These are phyloP conservation scores for Numenius arquata DNA, from an alignment of 2,113 vertebrate species.

Conservation along the genomic window DNA sequence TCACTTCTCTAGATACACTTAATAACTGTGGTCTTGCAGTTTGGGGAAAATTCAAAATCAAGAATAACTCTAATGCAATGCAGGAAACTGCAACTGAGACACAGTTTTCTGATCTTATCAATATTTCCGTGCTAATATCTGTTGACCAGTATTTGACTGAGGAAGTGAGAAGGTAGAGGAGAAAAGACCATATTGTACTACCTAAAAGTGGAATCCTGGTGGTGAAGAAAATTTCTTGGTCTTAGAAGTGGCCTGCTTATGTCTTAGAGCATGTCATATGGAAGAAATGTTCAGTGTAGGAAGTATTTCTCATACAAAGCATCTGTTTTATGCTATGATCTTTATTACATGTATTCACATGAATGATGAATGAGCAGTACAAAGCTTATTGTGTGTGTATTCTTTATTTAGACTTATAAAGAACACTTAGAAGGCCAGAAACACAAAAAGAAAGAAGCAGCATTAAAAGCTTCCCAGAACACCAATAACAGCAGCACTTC, in stretches of 20 bases:
- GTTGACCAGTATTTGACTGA: too few species aligned
- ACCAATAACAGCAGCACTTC: constrained; percentile 78
- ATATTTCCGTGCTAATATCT: too few species aligned
- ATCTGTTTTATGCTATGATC: not conserved
- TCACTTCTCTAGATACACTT: too few species aligned
- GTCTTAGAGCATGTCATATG: not conserved
- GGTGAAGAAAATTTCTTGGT: not conserved
- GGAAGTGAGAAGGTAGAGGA: too few species aligned
- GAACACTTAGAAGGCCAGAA: constrained; percentile 99
- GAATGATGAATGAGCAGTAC: not conserved
- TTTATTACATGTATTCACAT: not conserved
- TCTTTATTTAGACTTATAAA: constrained; percentile 90
- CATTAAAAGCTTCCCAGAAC: constrained; percentile 92
- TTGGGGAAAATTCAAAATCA: too few species aligned
- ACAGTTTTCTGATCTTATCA: too few species aligned
- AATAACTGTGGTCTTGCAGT: too few species aligned
- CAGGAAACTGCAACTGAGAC: too few species aligned
- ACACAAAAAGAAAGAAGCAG: constrained; percentile 98
- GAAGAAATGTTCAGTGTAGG: not conserved
- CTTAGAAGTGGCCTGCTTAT: not conserved
- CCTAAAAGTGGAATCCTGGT: too few species aligned
- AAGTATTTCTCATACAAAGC: not conserved
- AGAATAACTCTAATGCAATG: too few species aligned
- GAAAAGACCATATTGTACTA: too few species aligned
- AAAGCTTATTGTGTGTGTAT: not conserved